These are phyloP conservation scores for Napeogenes inachia DNA, from an alignment of 2,888 invertebrate species.

Conservation along the genomic window DNA sequence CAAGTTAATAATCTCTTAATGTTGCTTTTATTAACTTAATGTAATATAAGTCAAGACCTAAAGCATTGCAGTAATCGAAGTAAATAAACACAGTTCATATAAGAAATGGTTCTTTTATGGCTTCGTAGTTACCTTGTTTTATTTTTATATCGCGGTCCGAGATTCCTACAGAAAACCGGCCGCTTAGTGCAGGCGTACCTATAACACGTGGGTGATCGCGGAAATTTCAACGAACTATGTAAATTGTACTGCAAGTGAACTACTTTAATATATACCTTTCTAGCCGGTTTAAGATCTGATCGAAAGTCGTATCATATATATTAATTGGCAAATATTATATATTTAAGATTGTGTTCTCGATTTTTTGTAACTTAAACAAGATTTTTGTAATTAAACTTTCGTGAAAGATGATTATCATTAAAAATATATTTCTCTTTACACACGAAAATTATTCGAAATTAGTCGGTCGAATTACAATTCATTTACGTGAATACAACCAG, in stretches of 20 bases:
- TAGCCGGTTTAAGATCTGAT: not conserved
- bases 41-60: not conserved
- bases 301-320: not conserved
- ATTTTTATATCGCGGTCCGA: constrained; percentile 23
- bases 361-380: too few relatives aligned
- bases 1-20: not conserved
- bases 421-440: too few relatives aligned
- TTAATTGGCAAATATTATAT: too few relatives aligned
- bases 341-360: too few relatives aligned
- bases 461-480: too few relatives aligned
- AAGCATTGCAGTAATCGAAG: not conserved
- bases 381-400: too few relatives aligned
- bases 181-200: constrained; percentile 15
- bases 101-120: constrained; percentile 21
- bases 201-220: constrained; percentile 17
- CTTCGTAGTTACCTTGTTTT: constrained; percentile 27
- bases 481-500: too few relatives aligned
- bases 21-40: not conserved
- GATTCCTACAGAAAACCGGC: constrained; percentile 9
- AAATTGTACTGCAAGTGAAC: constrained; percentile 4
- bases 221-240: constrained; percentile 12
- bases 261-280: not conserved
- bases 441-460: too few relatives aligned
- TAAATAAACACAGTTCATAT: constrained; percentile 9
- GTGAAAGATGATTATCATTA: too few relatives aligned